Conservation (phyloP, 2,888 invertebrate genomes). For the Cepaea hortensis region DNA sequence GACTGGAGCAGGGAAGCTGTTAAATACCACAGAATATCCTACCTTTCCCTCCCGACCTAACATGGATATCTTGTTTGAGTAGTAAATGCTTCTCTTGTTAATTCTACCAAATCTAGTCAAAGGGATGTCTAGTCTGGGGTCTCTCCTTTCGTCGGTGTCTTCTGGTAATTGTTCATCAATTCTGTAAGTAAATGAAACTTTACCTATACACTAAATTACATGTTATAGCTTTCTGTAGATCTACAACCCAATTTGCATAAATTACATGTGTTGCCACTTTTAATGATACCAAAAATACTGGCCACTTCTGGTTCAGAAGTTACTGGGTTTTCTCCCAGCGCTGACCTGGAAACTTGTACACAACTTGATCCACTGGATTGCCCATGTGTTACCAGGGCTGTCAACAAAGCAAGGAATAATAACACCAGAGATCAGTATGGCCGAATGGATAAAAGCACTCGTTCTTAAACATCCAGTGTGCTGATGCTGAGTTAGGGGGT, state of each 20-base stretch:
- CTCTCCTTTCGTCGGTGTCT: slow-evolving; percentile 49
- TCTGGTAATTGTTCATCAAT: slow-evolving; percentile 34
- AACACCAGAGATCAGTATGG: no score
- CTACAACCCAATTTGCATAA: background rate
- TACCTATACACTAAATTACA: background rate
- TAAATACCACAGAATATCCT: background rate
- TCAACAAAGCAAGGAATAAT: no score
- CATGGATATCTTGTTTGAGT: slow-evolving; percentile 36
- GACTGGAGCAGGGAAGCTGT: background rate
- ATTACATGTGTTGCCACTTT: background rate
- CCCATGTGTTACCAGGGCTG: no score
- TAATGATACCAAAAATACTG: no score
- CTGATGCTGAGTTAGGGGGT: no score
- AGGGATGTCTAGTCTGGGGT: slow-evolving; percentile 53
- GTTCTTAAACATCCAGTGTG: no score
- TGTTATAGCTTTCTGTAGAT: background rate
- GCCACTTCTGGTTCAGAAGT: no score
- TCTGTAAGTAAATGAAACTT: slow-evolving; percentile 21
- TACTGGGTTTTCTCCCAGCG: no score
- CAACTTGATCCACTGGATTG: no score
- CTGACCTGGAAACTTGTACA: no score
- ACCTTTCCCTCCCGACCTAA: slow-evolving; percentile 56
- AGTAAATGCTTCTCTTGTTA: slow-evolving; percentile 30
- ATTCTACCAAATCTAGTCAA: slow-evolving; percentile 51
- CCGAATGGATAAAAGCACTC: no score